Evolutionary conservation across 2,888 invertebrate genomes (phyloP), one percentile per base, ranked within the genome.

Genomic region (Drosophila flavopinicola): DNA sequence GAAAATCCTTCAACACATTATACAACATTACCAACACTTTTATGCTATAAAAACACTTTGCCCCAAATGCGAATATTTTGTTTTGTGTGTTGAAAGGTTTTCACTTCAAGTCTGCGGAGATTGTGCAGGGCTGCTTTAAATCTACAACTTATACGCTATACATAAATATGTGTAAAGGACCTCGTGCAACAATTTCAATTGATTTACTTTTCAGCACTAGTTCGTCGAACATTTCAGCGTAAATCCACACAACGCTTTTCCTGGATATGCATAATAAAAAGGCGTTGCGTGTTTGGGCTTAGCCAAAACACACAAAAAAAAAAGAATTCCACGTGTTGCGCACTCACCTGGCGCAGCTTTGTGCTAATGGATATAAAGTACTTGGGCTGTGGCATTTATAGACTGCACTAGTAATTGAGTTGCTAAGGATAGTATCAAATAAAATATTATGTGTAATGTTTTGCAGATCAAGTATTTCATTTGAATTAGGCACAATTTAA

Each of bases 31-130:
- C 23, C 27, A 27, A 33, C n/a, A 25, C 15, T 30, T 57, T 52
- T 64, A 64, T 51, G 17, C 75, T 82, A 82, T 78, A 17, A 57
- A 82, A 75, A 75, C 78, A 75, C 20, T 63, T 35, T 2, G 3
- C 7, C 1, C 6, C 25, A 20, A 17, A 4, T 39, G 17, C 17
- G n/a, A 23, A 27, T 53, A 65, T 53, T 45, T 44, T 29, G 20
- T 42, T 63, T 42, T 37, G 17, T 38, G 32, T 38, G n/a, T 38
- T 44, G 3, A n/a, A 30, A 10, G 30, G 37, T 38, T 27, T 48
- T 48, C 0, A 3, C 17, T 11, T 20, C 9, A 2, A 42, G 7
- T 4, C 1, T 20, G 7, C 3, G 11, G 7, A 27, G 6, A n/a
- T 17, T 6, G 15, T n/a, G 27, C 33, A 11, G 10, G 27, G 1